Percentiles rank a stretch among this genome's conserved stretches.
These are phyloP conservation scores for Oxyura jamaicensis DNA, from an alignment of 2,113 vertebrate species.

Conservation along the genomic window DNA sequence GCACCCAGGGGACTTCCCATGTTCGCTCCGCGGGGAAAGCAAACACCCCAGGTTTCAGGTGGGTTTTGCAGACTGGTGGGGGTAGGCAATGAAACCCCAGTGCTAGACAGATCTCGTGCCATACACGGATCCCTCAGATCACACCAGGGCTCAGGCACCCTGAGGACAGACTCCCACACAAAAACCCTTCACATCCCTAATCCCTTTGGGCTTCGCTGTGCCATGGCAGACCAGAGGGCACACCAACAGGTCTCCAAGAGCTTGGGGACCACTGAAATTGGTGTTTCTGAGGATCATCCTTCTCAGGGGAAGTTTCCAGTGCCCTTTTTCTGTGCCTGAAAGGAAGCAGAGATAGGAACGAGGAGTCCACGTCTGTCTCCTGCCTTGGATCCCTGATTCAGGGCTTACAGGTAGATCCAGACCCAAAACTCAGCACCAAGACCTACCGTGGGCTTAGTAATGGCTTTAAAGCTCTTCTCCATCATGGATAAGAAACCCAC, in stretches of 20 bases:
- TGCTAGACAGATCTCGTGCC: background rate
- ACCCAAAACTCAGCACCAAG: background rate
- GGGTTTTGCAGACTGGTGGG: background rate
- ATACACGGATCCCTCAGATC: accelerated
- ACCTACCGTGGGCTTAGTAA: background rate
- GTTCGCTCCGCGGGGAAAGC: background rate
- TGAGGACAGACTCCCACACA: accelerated
- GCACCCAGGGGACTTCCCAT: background rate
- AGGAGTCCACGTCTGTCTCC: background rate
- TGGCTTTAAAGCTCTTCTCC: background rate
- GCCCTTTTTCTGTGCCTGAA: background rate
- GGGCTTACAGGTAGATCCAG: background rate
- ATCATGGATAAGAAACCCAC: background rate
- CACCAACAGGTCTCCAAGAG: background rate
- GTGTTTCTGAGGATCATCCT: background rate
- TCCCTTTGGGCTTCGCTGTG: background rate
- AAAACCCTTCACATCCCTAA: background rate
- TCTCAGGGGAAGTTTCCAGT: background rate
- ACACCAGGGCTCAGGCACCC: accelerated
- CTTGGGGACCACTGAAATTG: background rate
- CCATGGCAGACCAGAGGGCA: no score
- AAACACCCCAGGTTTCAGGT: accelerated
- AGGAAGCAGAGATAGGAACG: background rate
- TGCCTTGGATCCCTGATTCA: background rate
- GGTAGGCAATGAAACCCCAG: background rate